Evolutionary conservation across 2,888 invertebrate species (phyloP).

Genomic region (Odontomyia ornata): DNA sequence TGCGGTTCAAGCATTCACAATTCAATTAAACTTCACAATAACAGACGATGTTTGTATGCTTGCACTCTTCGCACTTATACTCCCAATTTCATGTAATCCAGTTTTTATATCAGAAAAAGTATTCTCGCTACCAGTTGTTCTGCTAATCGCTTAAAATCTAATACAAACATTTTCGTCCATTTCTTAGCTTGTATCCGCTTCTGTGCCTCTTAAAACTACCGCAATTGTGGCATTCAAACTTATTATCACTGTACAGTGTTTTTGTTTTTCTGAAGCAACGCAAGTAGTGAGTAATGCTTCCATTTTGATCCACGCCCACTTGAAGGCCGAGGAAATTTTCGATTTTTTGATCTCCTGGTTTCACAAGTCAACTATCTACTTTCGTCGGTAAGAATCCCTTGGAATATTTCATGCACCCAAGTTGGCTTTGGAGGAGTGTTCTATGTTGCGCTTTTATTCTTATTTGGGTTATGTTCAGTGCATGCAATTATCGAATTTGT

Average conservation of each 20-base stretch:
- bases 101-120: too few relatives aligned
- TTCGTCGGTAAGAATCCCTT: constrained; percentile 98
- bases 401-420: too few relatives aligned
- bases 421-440: too few relatives aligned
- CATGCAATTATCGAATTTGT: too few relatives aligned
- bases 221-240: constrained; percentile 99
- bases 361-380: constrained; percentile 99
- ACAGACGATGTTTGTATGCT: too few relatives aligned
- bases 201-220: constrained; percentile 99
- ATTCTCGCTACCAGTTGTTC: too few relatives aligned
- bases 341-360: constrained; percentile 98
- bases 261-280: constrained; percentile 98
- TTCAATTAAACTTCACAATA: too few relatives aligned
- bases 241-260: constrained; percentile 98
- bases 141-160: constrained; percentile 98
- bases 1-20: too few relatives aligned
- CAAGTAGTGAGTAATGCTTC: constrained; percentile 97
- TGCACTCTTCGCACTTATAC: too few relatives aligned
- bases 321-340: constrained; percentile 99
- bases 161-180: constrained; percentile 94
- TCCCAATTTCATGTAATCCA: too few relatives aligned
- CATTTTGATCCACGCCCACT: constrained; percentile 99
- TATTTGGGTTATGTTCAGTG: too few relatives aligned
- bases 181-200: constrained; percentile 99
- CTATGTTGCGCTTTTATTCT: too few relatives aligned